A percentile compares a stretch with the other conserved stretches of the same genome.
phyloP scores from a whole-genome alignment of 2,888 invertebrate species.

The Zaprionus obscuricornis region DNA sequence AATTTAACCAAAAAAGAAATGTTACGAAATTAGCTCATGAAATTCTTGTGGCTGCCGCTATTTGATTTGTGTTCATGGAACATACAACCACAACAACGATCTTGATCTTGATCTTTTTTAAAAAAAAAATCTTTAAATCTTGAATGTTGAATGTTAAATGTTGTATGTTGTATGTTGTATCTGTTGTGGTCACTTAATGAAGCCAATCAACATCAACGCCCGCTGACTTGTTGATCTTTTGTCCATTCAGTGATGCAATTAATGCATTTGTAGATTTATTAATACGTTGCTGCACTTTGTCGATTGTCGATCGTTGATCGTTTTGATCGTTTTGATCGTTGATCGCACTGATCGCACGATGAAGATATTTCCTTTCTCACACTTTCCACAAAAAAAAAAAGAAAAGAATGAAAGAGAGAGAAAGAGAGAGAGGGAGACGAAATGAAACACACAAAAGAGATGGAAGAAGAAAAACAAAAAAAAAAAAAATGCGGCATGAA shows the following conservation, averaged over 20 bases:
- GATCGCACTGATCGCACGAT: conserved; percentile 66
- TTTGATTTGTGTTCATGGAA: conserved; percentile 5
- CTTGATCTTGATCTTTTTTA: conserved; percentile 16
- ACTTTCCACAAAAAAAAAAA: conserved; percentile 67
- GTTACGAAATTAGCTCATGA: conserved; percentile 64
- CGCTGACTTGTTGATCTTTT: conserved; percentile 76
- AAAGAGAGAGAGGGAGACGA: conserved; percentile 32
- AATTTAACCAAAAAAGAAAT: conserved; percentile 55
- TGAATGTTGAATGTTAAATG: too few relatives aligned
- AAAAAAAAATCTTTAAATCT: too few relatives aligned
- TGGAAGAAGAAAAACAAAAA: conserved; percentile 28
- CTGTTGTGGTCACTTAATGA: conserved; percentile 62
- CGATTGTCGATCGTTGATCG: conserved; percentile 40
- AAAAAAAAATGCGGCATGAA: conserved; percentile 61
- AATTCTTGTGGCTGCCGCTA: conserved; percentile 18
- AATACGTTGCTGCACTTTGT: conserved; percentile 66
- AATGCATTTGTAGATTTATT: conserved; percentile 71
- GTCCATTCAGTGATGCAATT: conserved; percentile 65
- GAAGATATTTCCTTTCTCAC: conserved; percentile 77
- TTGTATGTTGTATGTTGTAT: too few relatives aligned
- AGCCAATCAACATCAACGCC: conserved; percentile 72
- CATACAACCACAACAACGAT: too few relatives aligned
- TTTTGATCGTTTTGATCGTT: conserved; percentile 39
- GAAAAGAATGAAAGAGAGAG: conserved; percentile 19
- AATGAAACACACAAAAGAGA: conserved; percentile 27